phyloP scores from a whole-genome alignment of 2,113 vertebrate genomes.

The Suncus etruscus region DNA sequence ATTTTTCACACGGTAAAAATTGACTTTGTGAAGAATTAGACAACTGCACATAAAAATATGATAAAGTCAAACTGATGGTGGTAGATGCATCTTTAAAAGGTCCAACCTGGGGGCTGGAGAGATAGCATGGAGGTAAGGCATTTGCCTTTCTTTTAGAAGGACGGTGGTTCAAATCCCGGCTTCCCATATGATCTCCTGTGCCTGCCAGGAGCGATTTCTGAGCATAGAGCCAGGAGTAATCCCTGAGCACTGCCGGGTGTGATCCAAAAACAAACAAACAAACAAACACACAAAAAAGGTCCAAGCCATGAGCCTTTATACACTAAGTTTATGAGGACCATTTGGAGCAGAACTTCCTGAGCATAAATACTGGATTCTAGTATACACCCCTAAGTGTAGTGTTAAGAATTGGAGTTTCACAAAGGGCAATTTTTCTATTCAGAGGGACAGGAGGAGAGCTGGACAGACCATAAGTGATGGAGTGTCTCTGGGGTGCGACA shows the following conservation, averaged over 20 bases:
- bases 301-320: neutral
- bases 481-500: neutral
- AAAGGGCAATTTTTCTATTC: neutral
- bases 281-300: no score
- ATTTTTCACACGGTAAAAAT: neutral
- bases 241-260: no score
- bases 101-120: no score
- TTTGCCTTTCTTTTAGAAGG: no score
- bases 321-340: neutral
- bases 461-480: neutral
- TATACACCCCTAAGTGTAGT: neutral
- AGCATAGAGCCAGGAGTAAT: no score
- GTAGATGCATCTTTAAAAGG: neutral
- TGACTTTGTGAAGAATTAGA: neutral
- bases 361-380: neutral
- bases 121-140: no score
- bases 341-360: neutral
- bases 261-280: no score
- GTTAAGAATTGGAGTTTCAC: neutral
- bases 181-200: no score
- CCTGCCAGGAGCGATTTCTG: no score
- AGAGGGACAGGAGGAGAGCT: neutral
- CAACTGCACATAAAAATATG: neutral
- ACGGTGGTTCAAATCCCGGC: no score
- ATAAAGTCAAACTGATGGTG: neutral